Evolutionary conservation across 2,113 vertebrate species (phyloP).

Genomic region (Cottus gobio): DNA sequence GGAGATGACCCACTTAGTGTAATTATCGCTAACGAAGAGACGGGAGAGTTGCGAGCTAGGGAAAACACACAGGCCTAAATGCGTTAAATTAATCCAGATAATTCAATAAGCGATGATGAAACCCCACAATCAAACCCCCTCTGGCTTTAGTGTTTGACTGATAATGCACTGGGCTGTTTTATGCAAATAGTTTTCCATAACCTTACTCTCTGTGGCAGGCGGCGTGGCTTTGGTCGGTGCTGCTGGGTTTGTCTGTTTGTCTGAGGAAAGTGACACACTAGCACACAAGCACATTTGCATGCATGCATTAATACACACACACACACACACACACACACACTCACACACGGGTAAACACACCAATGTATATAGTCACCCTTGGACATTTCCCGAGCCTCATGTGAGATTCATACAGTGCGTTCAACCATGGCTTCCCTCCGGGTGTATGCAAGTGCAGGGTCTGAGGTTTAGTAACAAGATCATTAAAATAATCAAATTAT

Average conservation of each 20-base stretch:
- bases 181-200: slow-evolving; percentile 72
- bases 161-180: slow-evolving; percentile 70
- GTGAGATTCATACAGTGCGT: slow-evolving; percentile 75
- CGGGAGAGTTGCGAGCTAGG: slow-evolving; percentile 73
- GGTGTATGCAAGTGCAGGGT: slow-evolving; percentile 71
- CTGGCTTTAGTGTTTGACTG: slow-evolving; percentile 75
- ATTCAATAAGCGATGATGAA: slow-evolving; percentile 82
- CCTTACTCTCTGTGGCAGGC: slow-evolving; percentile 55
- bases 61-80: slow-evolving; percentile 80
- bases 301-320: slow-evolving; percentile 21
- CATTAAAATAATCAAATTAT: slow-evolving; percentile 89
- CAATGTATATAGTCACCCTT: slow-evolving; percentile 63
- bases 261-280: slow-evolving; percentile 34
- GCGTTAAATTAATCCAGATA: slow-evolving; percentile 84
- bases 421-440: slow-evolving; percentile 74
- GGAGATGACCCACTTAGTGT: slow-evolving; percentile 82
- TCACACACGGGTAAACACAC: slow-evolving; percentile 46
- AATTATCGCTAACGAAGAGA: slow-evolving; percentile 82
- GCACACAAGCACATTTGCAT: slow-evolving; percentile 46
- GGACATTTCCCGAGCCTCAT: slow-evolving; percentile 72
- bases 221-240: slow-evolving; percentile 34
- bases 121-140: slow-evolving; percentile 78
- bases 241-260: slow-evolving; percentile 47
- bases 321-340: slow-evolving; percentile 17
- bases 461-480: slow-evolving; percentile 81